These are phyloP conservation scores for Didymodactylos carnosus DNA, from an alignment of 2,888 invertebrate species.

Conservation along the genomic window DNA sequence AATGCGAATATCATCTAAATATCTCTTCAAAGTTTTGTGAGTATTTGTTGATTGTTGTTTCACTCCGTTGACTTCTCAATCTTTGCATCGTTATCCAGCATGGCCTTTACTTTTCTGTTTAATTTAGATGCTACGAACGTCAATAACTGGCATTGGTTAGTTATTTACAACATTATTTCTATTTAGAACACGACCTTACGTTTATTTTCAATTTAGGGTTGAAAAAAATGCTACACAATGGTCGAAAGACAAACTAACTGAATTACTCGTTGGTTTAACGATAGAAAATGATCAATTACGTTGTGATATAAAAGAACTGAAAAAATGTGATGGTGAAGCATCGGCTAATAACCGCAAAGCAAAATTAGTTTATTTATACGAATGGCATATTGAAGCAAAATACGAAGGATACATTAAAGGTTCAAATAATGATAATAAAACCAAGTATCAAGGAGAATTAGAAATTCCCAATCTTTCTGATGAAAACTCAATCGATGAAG, in stretches of 20 bases:
- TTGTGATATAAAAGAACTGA: constrained; percentile 56
- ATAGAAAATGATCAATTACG: constrained; percentile 46
- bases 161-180: too few species aligned
- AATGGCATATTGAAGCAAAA: constrained; percentile 74
- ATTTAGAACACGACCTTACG: too few species aligned
- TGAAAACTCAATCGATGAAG: constrained; percentile 75
- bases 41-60: too few species aligned
- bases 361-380: constrained; percentile 74
- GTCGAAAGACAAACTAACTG: constrained; percentile 73
- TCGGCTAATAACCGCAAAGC: constrained; percentile 93
- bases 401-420: constrained; percentile 51
- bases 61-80: too few species aligned
- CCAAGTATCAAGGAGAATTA: constrained; percentile 49
- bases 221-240: constrained; percentile 93
- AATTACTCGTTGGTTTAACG: constrained; percentile 51
- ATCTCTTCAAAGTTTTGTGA: too few species aligned
- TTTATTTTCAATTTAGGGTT: too few species aligned
- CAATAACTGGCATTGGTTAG: constrained; percentile 95
- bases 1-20: too few species aligned
- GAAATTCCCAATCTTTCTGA: constrained; percentile 90
- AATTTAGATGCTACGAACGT: constrained; percentile 60
- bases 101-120: too few species aligned
- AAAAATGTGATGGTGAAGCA: constrained; percentile 80
- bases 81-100: too few species aligned
- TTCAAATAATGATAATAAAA: constrained; percentile 41